A percentile compares a stretch with the other conserved stretches of the same genome.
phyloP scores from a whole-genome alignment of 2,797 vertebrate species.

The Buphagus erythrorhynchus region DNA sequence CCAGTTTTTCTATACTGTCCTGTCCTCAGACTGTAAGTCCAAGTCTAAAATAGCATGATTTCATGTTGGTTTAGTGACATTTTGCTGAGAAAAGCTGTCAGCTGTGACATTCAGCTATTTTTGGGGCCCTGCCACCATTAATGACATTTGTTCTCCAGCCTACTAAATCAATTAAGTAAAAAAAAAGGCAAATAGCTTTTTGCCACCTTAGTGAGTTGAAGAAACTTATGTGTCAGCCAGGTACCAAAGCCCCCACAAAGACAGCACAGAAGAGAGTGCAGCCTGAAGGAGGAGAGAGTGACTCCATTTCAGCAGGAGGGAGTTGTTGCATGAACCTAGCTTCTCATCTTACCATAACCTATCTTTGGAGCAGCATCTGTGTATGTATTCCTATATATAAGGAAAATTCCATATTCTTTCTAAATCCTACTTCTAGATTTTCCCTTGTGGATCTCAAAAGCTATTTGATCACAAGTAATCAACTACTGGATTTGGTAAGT shows the following conservation, averaged over 20 bases:
- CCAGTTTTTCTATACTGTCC: not conserved
- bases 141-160: not conserved
- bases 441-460: not conserved
- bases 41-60: not conserved
- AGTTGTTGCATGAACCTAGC: not conserved
- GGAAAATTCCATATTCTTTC: not conserved
- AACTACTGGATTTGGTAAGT: not conserved
- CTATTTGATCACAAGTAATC: not conserved
- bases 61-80: constrained; percentile 17
- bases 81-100: constrained; percentile 35
- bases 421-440: not conserved
- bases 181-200: not conserved
- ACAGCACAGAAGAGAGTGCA: not conserved
- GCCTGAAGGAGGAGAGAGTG: not conserved
- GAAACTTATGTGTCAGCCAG: not conserved
- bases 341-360: constrained; percentile 23
- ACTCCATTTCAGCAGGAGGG: not conserved
- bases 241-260: not conserved
- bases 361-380: not conserved
- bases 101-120: not conserved
- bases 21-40: not conserved
- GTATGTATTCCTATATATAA: not conserved
- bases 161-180: not conserved
- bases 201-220: not conserved
- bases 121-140: not conserved